Evolutionary conservation across 2,113 vertebrate species (phyloP).

Genomic region (Podarcis cretensis): DNA sequence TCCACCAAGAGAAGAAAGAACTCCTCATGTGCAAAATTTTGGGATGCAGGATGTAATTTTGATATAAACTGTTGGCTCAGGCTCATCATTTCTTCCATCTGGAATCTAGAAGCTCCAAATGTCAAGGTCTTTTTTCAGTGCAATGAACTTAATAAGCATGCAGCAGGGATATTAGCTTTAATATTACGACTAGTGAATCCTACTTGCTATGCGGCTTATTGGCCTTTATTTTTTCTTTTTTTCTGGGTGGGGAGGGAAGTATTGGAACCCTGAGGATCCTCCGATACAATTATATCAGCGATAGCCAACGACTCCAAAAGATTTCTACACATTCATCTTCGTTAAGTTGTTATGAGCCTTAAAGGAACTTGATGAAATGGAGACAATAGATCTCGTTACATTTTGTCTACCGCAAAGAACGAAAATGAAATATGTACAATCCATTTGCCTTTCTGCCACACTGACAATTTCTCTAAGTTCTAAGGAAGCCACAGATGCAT

Average conservation of each 20-base stretch:
- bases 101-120: slow-evolving; percentile 44
- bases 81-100: slow-evolving; percentile 45
- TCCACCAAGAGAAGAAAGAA: slow-evolving; percentile 45
- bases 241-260: too few species aligned
- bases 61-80: slow-evolving; percentile 19
- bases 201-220: neutral
- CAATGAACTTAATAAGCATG: slow-evolving; percentile 56
- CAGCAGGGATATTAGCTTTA: slow-evolving; percentile 34
- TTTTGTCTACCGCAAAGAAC: neutral
- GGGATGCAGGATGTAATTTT: neutral
- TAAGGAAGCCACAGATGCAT: neutral
- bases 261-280: too few species aligned
- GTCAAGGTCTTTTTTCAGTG: slow-evolving; percentile 53
- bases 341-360: slow-evolving; percentile 29
- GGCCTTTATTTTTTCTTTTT: too few species aligned
- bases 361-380: slow-evolving; percentile 29
- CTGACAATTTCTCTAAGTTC: neutral
- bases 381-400: slow-evolving; percentile 19
- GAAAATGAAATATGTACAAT: neutral
- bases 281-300: neutral
- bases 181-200: slow-evolving; percentile 30
- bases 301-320: neutral
- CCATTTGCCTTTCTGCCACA: neutral
- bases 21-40: slow-evolving; percentile 29
- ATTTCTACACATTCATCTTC: slow-evolving; percentile 15